phyloP scores from a whole-genome alignment of 2,888 invertebrate species.

The Dugesia japonica region DNA sequence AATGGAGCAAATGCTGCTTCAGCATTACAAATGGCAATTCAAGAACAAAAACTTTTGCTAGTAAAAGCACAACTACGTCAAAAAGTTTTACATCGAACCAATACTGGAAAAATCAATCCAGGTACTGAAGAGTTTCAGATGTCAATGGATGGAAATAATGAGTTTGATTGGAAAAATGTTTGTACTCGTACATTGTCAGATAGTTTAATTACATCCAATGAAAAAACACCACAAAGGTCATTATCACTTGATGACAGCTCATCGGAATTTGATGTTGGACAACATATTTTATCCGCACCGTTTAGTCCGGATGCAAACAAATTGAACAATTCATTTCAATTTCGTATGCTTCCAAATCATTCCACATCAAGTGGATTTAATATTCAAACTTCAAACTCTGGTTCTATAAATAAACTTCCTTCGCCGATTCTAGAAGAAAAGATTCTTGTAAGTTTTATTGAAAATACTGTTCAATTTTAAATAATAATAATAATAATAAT shows the following conservation, averaged over 20 bases:
- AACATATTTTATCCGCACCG: conserved; percentile 17
- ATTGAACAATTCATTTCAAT: background rate
- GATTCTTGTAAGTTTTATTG: conserved; percentile 20
- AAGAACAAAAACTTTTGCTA: conserved; percentile 38
- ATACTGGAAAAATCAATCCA: conserved; percentile 38
- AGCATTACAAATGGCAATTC: conserved; percentile 53
- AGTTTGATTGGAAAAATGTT: conserved; percentile 13
- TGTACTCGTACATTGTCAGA: background rate
- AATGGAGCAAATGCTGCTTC: conserved; percentile 53
- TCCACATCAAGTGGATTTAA: background rate
- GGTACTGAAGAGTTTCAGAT: conserved; percentile 5
- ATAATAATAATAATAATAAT: background rate
- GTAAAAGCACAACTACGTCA: conserved; percentile 60
- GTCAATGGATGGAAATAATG: background rate
- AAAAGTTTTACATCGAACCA: conserved; percentile 66
- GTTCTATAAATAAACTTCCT: conserved; percentile 34
- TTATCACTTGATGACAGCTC: conserved; percentile 15
- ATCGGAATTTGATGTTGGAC: conserved; percentile 5
- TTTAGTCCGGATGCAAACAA: conserved; percentile 14
- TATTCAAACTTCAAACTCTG: conserved; percentile 33
- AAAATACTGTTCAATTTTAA: background rate
- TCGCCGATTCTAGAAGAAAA: conserved; percentile 33
- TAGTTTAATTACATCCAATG: background rate
- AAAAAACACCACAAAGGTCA: background rate
- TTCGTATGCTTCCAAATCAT: conserved; percentile 12